Evolutionary conservation across 2,113 vertebrate genomes (phyloP), one percentile per base, ranked within the genome.

Genomic region (Felis chaus): DNA sequence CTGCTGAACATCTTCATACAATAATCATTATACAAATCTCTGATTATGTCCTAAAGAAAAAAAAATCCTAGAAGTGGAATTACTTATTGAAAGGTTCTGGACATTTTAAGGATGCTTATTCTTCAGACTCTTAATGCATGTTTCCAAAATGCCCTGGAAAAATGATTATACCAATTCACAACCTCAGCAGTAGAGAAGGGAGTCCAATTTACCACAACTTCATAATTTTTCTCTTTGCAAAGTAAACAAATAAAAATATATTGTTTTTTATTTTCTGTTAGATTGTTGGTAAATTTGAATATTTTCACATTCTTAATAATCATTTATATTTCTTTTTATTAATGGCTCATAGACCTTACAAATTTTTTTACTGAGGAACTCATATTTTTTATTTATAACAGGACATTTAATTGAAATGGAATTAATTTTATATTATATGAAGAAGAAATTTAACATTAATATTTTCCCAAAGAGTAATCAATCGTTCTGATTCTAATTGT

Each of bases 21-120:
- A 19, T 33, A 61, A 50, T 85, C 83, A 90, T 92, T n/a, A 76
- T 13, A 57, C 29, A 86, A 61, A 73, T 83, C 63, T 93, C 63
- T 83, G 45, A 82, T 83, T 83, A 55, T 66, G 25, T 80, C 48
- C 69, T 68, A 55, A 91, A 81, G 71, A 92, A 87, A 73, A 61
- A 57, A 61, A 79, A 63, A 36, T 73, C 21, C 16, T 79, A 83
- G 57, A 93, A 88, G 18, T 80, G 21, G 15, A 97, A 93, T 88
- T 80, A 79, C 50, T 95, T 95, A 78, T 25, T 85, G 39, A 94
- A 96, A 94, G 41, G n/a, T 78, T 90, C 63, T 83, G 21, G 12
- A 79, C 7, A 92, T 66, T 92, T 95, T 73, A 78, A 92, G n/a
- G 95, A 78, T 27, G 31, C 9, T 5, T 91, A 95, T 65, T 68